These are phyloP conservation scores for Otis tarda DNA, from an alignment of 2,113 vertebrate species.

Conservation along the genomic window DNA sequence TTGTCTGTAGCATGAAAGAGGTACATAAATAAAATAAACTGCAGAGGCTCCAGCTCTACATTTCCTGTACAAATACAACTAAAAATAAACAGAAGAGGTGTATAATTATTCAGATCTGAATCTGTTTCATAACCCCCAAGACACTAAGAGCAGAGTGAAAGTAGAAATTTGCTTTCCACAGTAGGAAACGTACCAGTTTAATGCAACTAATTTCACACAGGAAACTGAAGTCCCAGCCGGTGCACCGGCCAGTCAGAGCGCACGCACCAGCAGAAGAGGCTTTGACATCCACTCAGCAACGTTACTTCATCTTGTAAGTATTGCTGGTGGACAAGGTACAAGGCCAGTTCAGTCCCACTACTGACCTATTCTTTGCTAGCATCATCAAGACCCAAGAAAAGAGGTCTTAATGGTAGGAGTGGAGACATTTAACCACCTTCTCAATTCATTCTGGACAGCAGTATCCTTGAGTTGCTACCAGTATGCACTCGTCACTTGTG, in stretches of 20 bases:
- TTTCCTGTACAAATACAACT: neutral
- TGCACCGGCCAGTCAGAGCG: rapidly evolving
- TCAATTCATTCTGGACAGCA: neutral
- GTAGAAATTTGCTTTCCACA: neutral
- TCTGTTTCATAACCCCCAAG: neutral
- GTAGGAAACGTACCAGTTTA: neutral
- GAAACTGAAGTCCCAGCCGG: neutral
- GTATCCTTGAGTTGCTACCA: neutral
- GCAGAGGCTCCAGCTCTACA: neutral
- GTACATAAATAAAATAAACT: neutral
- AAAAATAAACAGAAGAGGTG: neutral
- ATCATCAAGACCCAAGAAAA: neutral
- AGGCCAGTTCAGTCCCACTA: neutral
- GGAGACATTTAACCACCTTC: neutral
- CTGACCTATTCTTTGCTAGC: neutral
- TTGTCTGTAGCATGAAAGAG: neutral
- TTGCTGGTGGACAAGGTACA: rapidly evolving
- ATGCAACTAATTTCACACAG: neutral
- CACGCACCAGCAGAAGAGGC: neutral
- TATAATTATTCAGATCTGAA: neutral
- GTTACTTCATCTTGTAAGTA: neutral
- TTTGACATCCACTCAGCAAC: neutral
- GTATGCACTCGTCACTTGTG: neutral
- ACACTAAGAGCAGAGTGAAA: neutral
- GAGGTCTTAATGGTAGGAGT: neutral